These are phyloP conservation scores for Drosophila ercepeae DNA, from an alignment of 1,140 invertebrate species.

Conservation along the genomic window DNA sequence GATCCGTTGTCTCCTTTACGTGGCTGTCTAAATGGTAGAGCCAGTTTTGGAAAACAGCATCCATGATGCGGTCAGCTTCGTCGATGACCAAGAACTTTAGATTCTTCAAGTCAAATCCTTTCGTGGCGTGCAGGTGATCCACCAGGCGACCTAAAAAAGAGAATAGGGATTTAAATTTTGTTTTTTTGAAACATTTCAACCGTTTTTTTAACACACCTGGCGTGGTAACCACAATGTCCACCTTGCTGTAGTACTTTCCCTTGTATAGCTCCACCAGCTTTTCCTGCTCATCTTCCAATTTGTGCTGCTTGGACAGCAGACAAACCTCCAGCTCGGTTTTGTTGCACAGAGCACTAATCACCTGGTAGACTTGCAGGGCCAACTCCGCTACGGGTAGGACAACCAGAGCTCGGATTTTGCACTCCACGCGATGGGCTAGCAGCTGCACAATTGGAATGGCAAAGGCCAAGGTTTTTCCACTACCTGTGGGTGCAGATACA, in stretches of 20 bases:
- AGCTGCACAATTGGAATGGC: constrained; percentile 95
- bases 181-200: background rate
- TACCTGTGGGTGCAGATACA: constrained; percentile 98
- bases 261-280: constrained; percentile 89
- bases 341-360: constrained; percentile 90
- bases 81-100: constrained; percentile 96
- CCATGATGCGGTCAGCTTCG: constrained; percentile 97
- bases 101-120: constrained; percentile 92
- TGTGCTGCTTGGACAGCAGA: constrained; percentile 89
- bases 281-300: constrained; percentile 90
- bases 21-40: constrained; percentile 89
- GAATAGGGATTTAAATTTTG: background rate
- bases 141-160: constrained; percentile 89
- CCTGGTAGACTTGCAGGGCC: constrained; percentile 94
- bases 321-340: constrained; percentile 90
- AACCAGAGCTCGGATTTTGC: constrained; percentile 91
- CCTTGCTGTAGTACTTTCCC: constrained; percentile 84
- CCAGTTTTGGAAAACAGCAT: constrained; percentile 96
- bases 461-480: constrained; percentile 98
- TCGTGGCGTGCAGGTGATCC: constrained; percentile 94
- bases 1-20: constrained; percentile 83
- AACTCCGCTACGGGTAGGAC: constrained; percentile 96
- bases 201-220: constrained; percentile 84
- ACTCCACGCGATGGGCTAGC: constrained; percentile 80
- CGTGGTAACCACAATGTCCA: constrained; percentile 97